Conservation (phyloP, 2,797 vertebrate species). For the Acrossocheilus wenchowensis region DNA sequence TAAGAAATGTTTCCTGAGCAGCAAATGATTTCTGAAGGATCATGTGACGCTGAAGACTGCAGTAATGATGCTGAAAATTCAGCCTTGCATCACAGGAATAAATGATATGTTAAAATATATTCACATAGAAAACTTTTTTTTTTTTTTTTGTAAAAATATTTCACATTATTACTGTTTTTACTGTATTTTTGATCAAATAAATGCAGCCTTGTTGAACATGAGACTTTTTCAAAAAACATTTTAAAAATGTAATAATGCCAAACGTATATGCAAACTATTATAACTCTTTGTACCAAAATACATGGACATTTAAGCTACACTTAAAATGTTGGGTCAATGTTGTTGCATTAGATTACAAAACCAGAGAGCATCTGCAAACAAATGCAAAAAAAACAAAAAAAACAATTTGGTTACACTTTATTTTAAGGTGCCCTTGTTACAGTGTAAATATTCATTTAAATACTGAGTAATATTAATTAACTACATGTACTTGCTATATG, state of each 20-base stretch:
- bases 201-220: not conserved
- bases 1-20: not conserved
- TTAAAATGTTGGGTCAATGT: not conserved
- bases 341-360: not conserved
- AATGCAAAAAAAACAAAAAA: not conserved
- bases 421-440: too few relatives aligned
- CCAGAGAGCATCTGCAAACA: not conserved
- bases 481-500: too few relatives aligned
- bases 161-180: not conserved
- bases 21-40: not conserved
- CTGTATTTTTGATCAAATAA: not conserved
- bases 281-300: not conserved
- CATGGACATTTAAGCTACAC: not conserved
- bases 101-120: not conserved
- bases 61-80: not conserved
- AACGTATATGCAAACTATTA: too few relatives aligned
- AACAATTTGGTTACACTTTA: too few relatives aligned
- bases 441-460: too few relatives aligned
- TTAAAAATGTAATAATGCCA: too few relatives aligned
- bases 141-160: not conserved
- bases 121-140: not conserved
- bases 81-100: not conserved
- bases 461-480: too few relatives aligned
- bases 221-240: too few relatives aligned
- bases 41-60: not conserved